Conservation (phyloP, 2,888 invertebrate genomes). For the Margaritifera margaritifera region DNA sequence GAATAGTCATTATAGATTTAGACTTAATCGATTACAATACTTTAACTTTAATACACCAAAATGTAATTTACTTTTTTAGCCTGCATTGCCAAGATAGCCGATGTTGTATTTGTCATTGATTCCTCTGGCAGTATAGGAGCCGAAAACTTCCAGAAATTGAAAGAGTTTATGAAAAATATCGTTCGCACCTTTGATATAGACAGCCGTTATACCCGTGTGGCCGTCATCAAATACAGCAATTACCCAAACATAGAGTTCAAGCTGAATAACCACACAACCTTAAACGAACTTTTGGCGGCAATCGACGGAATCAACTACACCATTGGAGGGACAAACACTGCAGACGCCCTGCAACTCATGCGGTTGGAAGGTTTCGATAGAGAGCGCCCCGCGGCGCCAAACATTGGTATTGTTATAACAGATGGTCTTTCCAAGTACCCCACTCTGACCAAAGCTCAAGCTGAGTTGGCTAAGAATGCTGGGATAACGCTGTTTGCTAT, state of each 20-base stretch:
- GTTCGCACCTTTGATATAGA: constrained; percentile 27
- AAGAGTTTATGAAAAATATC: constrained; percentile 28
- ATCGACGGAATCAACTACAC: constrained; percentile 33
- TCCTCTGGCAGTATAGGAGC: constrained; percentile 33
- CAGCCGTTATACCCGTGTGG: constrained; percentile 19
- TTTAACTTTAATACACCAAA: too few species aligned
- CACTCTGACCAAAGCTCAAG: constrained; percentile 21
- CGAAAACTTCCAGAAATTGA: constrained; percentile 24
- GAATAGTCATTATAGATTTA: too few species aligned
- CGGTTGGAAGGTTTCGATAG: constrained; percentile 36
- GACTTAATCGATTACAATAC: too few species aligned
- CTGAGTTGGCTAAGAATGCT: constrained; percentile 28
- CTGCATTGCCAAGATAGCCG: constrained; percentile 29
- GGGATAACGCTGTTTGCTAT: constrained; percentile 37
- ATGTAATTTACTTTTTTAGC: constrained; percentile 15
- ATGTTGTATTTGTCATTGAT: constrained; percentile 34
- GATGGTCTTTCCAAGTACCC: constrained; percentile 39
- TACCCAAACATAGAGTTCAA: constrained; percentile 39
- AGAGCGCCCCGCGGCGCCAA: constrained; percentile 33
- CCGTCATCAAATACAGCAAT: constrained; percentile 43
- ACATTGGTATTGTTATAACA: constrained; percentile 34
- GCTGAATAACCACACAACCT: constrained; percentile 34
- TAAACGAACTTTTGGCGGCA: constrained; percentile 37
- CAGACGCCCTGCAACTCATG: constrained; percentile 44
- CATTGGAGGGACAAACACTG: constrained; percentile 50